Conservation (phyloP, 2,888 invertebrate species). For the Clivina fossor region DNA sequence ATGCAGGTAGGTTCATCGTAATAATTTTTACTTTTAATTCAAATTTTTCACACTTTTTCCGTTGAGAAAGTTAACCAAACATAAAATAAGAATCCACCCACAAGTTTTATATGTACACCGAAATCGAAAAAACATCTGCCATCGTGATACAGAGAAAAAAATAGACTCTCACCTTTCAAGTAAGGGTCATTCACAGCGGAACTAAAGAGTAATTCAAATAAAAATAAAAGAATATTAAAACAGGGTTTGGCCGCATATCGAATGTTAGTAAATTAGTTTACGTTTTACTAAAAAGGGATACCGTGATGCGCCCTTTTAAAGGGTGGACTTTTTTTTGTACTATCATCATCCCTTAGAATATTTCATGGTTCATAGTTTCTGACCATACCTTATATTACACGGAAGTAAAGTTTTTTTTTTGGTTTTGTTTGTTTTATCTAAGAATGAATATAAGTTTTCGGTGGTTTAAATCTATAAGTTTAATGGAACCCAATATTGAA, state of each 20-base stretch:
- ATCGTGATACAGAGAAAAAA: conserved; percentile 17
- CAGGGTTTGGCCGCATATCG: conserved; percentile 24
- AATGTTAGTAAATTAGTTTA: conserved; percentile 18
- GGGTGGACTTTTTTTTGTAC: conserved; percentile 6
- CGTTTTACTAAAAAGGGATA: conserved; percentile 5
- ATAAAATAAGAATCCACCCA: conserved; percentile 21
- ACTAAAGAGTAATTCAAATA: conserved; percentile 30
- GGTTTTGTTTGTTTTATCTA: conserved; percentile 10
- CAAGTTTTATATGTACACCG: conserved; percentile 14
- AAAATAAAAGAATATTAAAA: conserved; percentile 29
- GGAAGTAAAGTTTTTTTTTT: conserved; percentile 5
- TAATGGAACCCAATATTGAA: too few species aligned
- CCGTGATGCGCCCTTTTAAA: conserved; percentile 7
- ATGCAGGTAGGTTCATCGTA: too few species aligned
- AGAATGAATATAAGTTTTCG: not conserved
- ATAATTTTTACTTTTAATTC: too few species aligned
- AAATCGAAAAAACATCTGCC: conserved; percentile 29
- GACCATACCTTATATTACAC: not conserved
- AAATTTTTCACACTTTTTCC: conserved; percentile 15
- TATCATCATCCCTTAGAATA: conserved; percentile 20
- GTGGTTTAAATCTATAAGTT: too few species aligned
- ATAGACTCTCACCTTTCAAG: conserved; percentile 23
- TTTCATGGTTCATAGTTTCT: conserved; percentile 9
- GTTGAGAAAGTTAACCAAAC: conserved; percentile 17
- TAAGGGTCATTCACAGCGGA: conserved; percentile 28